A percentile compares a stretch with the other conserved stretches of the same genome.
Evolutionary conservation across 2,888 invertebrate genomes (phyloP).

Genomic region (Agriopis aurantiaria): DNA sequence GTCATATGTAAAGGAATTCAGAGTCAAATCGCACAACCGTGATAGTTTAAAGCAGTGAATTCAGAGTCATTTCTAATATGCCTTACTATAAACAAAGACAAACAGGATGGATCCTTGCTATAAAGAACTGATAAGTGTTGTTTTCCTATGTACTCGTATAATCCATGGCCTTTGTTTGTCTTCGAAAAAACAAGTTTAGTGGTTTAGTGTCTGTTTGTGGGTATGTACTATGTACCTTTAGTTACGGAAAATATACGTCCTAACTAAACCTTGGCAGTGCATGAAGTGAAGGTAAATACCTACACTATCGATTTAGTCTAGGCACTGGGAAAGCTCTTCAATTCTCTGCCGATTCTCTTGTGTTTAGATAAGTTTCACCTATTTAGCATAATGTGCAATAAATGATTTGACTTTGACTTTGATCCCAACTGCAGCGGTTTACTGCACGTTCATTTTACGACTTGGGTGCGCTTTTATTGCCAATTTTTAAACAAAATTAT

Average conservation of each 20-base stretch:
- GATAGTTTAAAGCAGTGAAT: no score
- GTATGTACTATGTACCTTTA: background rate
- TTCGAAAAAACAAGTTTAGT: no score
- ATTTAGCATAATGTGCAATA: no score
- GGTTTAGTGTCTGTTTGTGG: no score
- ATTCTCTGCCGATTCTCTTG: constrained; percentile 1
- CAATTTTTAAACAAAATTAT: constrained; percentile 3
- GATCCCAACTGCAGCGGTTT: constrained; percentile 13
- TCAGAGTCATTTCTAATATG: no score
- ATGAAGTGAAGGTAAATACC: constrained; percentile 41
- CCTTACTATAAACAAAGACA: no score
- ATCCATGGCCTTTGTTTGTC: background rate
- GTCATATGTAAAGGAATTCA: constrained; percentile 5
- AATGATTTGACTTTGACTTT: no score
- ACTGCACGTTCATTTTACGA: constrained; percentile 22
- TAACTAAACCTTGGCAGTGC: constrained; percentile 42
- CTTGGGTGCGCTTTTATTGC: constrained; percentile 16
- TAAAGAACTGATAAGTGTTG: background rate
- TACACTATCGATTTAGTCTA: constrained; percentile 38
- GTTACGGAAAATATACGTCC: background rate
- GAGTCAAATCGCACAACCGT: background rate
- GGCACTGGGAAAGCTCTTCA: constrained; percentile 6
- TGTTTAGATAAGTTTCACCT: no score
- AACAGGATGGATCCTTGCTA: background rate
- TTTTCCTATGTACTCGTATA: background rate